A percentile compares a stretch with the other conserved stretches of the same genome.
These are phyloP conservation scores for Enteromius radiatus DNA, from an alignment of 2,797 vertebrate species.

Conservation along the genomic window DNA sequence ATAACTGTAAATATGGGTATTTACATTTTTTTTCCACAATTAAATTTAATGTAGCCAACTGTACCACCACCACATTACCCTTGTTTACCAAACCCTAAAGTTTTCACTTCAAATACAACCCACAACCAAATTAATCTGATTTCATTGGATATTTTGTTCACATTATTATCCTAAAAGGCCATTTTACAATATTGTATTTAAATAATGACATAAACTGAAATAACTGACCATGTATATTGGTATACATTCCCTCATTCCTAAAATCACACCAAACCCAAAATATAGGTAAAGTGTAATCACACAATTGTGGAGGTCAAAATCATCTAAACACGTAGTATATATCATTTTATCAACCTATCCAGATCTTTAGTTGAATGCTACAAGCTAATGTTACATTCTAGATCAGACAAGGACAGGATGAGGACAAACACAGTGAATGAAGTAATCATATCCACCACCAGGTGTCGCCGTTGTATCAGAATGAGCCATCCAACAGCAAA, in stretches of 20 bases:
- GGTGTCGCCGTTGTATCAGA: constrained; percentile 45
- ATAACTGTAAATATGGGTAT: constrained; percentile 64
- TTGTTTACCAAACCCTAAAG: not conserved
- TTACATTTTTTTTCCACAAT: constrained; percentile 65
- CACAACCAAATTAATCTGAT: not conserved
- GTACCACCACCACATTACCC: constrained; percentile 65
- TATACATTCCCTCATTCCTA: constrained; percentile 11
- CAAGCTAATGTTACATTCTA: constrained; percentile 50
- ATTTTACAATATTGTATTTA: constrained; percentile 5
- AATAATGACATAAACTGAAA: not conserved
- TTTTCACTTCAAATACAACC: constrained; percentile 10
- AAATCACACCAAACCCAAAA: constrained; percentile 27
- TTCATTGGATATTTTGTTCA: not conserved
- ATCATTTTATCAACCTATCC: constrained; percentile 29
- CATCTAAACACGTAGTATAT: constrained; percentile 45
- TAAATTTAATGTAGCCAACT: constrained; percentile 53
- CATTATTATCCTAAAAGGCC: not conserved
- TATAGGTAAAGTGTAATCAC: not conserved
- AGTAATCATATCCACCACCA: constrained; percentile 36
- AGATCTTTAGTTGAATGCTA: constrained; percentile 54
- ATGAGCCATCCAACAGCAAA: not conserved
- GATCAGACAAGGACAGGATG: constrained; percentile 31
- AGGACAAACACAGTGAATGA: constrained; percentile 30
- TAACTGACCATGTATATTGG: not conserved
- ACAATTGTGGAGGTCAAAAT: constrained; percentile 42